phyloP scores from a whole-genome alignment of 2,113 vertebrate genomes.

The Neodon shergylaensis region DNA sequence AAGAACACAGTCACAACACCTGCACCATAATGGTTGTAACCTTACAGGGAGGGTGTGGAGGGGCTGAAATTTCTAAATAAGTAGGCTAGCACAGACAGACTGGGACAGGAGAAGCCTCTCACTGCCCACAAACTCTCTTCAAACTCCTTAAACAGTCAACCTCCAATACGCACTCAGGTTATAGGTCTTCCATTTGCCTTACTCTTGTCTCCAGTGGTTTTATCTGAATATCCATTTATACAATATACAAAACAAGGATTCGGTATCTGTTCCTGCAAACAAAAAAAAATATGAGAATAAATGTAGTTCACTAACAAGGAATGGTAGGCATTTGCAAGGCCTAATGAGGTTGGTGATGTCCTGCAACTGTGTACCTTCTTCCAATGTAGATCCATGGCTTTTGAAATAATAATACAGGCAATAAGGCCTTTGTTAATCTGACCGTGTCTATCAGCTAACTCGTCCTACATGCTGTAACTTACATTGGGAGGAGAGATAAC shows the following conservation, averaged over 20 bases:
- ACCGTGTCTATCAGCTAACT: not conserved
- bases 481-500: not conserved
- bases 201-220: not conserved
- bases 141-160: conserved; percentile 30
- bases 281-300: not conserved
- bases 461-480: not conserved
- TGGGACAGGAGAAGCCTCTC: not conserved
- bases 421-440: not conserved
- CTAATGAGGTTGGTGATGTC: not conserved
- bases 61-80: not conserved
- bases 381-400: not conserved
- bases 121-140: not conserved
- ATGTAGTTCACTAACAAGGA: not conserved
- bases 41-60: not conserved
- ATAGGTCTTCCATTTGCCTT: not conserved
- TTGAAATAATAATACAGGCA: not conserved
- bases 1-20: not conserved
- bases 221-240: not conserved
- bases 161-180: not conserved
- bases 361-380: not conserved
- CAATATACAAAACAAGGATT: not conserved
- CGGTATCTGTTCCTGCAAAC: not conserved
- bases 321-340: not conserved
- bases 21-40: not conserved
- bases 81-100: not conserved